Percentiles rank a stretch among this genome's conserved stretches.
Evolutionary conservation across 2,797 vertebrate genomes (phyloP).

Genomic region (Parauchenoglanis ngamensis): DNA sequence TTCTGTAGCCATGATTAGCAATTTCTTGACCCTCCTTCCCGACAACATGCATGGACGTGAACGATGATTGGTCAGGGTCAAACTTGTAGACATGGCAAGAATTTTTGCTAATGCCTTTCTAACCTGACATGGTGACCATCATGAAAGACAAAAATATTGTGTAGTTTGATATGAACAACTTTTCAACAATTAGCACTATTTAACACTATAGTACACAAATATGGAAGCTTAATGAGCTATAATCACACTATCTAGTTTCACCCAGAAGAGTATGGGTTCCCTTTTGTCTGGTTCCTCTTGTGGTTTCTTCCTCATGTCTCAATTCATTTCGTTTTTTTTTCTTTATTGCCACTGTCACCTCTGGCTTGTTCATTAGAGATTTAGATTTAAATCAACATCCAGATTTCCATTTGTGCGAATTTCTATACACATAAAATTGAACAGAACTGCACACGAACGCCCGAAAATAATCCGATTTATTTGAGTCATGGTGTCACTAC

Average conservation of each 20-base stretch:
- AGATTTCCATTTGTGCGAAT: neutral
- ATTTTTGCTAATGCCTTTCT: no score
- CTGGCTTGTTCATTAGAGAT: neutral
- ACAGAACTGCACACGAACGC: neutral
- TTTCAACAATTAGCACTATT: neutral
- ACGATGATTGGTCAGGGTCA: no score
- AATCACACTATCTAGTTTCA: neutral
- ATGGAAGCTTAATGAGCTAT: neutral
- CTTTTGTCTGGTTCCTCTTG: neutral
- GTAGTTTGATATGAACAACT: no score
- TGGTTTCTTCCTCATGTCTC: no score
- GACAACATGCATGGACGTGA: no score
- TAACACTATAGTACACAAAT: neutral
- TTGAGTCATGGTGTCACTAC: neutral
- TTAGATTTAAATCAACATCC: neutral
- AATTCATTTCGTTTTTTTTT: neutral
- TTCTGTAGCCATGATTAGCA: no score
- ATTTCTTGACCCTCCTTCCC: no score
- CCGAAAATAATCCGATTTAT: neutral
- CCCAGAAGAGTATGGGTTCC: neutral
- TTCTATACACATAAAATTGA: neutral
- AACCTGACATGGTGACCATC: no score
- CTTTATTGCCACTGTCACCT: neutral
- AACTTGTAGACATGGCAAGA: no score
- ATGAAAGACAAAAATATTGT: no score